A percentile compares a stretch with the other conserved stretches of the same genome.
Conservation (phyloP, 2,888 invertebrate genomes). For the Lepidochrysops patricia region DNA sequence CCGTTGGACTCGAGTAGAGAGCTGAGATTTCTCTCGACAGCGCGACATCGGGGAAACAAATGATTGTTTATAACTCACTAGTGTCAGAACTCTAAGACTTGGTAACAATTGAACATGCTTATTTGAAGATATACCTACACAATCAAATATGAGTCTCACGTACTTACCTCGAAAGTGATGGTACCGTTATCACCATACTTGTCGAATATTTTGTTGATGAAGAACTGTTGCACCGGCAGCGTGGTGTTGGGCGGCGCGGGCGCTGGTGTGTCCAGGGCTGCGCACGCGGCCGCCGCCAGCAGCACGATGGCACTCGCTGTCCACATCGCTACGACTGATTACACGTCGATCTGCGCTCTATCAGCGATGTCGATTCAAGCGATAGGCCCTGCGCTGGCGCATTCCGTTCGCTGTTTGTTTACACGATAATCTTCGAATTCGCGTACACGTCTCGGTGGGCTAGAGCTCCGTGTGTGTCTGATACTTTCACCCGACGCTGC, state of each 20-base stretch:
- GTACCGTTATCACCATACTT: constrained; percentile 73
- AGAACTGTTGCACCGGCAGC: constrained; percentile 57
- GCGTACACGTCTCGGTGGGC: constrained; percentile 47
- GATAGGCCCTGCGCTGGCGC: constrained; percentile 44
- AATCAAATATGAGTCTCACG: not conserved
- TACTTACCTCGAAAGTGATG: constrained; percentile 72
- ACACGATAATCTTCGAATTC: constrained; percentile 40
- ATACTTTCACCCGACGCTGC: constrained; percentile 63
- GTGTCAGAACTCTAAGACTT: not conserved
- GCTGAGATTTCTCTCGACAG: constrained; percentile 19
- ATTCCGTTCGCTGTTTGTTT: constrained; percentile 53
- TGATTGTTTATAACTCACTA: not conserved
- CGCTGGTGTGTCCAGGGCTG: constrained; percentile 19
- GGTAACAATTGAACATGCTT: not conserved
- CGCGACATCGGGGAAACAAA: constrained; percentile 17
- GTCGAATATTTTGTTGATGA: constrained; percentile 69
- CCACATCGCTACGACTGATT: constrained; percentile 53
- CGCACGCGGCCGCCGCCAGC: constrained; percentile 38
- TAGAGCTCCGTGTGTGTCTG: constrained; percentile 56
- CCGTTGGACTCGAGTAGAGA: constrained; percentile 29
- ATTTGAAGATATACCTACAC: not conserved
- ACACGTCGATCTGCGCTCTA: constrained; percentile 32
- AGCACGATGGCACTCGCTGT: constrained; percentile 47
- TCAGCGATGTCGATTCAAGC: constrained; percentile 31
- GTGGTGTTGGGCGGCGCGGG: constrained; percentile 38